Base-by-base conservation (phyloP, 2,888 invertebrate species). In the Sycophila texana region DNA sequence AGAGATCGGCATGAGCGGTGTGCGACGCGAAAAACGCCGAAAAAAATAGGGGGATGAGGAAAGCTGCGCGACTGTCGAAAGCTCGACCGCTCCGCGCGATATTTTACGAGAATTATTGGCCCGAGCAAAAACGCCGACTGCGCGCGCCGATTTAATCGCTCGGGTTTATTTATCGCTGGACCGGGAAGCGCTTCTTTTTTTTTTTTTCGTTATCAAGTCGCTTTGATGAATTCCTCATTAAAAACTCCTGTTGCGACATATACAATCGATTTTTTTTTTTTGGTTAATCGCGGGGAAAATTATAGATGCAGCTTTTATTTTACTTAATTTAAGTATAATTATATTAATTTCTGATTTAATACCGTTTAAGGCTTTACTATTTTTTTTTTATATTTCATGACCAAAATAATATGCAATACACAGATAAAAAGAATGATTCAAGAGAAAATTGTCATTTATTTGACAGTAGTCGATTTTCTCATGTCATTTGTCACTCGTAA, bases 31-130 rank as follows among this genome's bases (percentile, higher is more conserved):
- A 39, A 65, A 65, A 14, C 7, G 20, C 20, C 16, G 13, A 60
- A 60, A 60, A 58, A 60, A 67, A 18, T 18, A 57, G 20, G n/a
- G 20, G 20, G 57, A n/a, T 18, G 57, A 39, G 12, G 16, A 77
- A 79, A 79, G 67, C 68, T 55, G 74, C 22, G 73, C 71, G 81
- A 83, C 81, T 81, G 82, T 81, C 81, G 84, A 84, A 84, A 81
- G 74, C 79, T 81, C 70, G 71, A 55, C 39, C 47, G 18, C 47
- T 75, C 79, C 66, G 74, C 79, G 79, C 82, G 84, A 84, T 84
- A 83, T 83, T 84, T 84, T 83, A 85, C 77, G 80, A 82, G 81
- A 85, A 84, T 84, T 85, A 85, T 84, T 84, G 83, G 82, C 79
- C 81, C 60, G 65, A 81, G 82, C 82, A 83, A 84, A 84, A 84